These are phyloP conservation scores for Syngnathus floridae DNA, from an alignment of 2,113 vertebrate genomes.

Conservation along the genomic window DNA sequence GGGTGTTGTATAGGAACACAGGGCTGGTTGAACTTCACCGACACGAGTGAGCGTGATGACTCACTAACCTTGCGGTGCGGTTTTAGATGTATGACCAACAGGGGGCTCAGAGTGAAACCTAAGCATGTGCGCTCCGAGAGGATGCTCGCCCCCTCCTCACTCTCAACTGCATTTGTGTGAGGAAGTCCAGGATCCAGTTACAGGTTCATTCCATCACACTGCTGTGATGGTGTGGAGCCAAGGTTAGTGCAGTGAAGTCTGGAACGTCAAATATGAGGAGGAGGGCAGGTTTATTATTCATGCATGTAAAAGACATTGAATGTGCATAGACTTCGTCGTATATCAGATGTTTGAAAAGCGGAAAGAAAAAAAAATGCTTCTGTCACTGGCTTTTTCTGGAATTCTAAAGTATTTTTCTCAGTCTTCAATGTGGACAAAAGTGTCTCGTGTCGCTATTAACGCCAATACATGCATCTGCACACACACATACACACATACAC, in stretches of 20 bases:
- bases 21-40: not conserved
- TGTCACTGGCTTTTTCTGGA: constrained; percentile 23
- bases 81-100: not conserved
- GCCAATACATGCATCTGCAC: not conserved
- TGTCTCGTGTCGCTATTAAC: not conserved
- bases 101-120: not conserved
- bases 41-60: not conserved
- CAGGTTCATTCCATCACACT: not conserved
- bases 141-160: not conserved
- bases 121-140: not conserved
- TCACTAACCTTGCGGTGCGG: not conserved
- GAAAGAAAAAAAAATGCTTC: constrained; percentile 22
- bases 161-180: constrained; percentile 3
- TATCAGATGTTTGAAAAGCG: constrained; percentile 7
- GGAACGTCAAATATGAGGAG: not conserved
- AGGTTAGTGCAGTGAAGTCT: not conserved
- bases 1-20: not conserved
- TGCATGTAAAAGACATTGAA: not conserved
- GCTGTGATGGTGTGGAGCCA: not conserved
- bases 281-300: too few species aligned
- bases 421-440: constrained; percentile 26
- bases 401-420: constrained; percentile 42
- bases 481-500: constrained; percentile 1
- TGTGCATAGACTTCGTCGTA: too few species aligned
- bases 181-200: constrained; percentile 3